phyloP scores from a whole-genome alignment of 2,797 vertebrate genomes.

The Arremon brunneinucha region DNA sequence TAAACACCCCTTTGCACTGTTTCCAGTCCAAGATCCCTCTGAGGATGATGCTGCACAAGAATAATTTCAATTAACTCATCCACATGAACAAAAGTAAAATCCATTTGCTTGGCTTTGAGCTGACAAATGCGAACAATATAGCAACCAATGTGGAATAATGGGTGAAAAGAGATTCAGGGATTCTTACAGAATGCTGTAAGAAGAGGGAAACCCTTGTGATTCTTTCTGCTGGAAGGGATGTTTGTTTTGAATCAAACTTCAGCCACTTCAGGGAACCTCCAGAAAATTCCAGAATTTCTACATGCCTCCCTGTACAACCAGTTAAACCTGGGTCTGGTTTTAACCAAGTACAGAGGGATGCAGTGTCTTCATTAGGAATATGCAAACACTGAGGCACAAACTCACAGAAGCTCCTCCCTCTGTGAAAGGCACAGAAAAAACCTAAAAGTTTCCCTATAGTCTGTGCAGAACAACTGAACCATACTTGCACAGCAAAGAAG shows the following conservation, averaged over 20 bases:
- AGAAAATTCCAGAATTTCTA: background rate
- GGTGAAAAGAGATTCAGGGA: background rate
- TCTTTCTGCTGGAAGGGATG: background rate
- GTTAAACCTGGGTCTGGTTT: background rate
- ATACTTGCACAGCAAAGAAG: background rate
- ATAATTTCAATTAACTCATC: background rate
- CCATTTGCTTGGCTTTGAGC: background rate
- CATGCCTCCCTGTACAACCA: background rate
- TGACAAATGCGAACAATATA: background rate
- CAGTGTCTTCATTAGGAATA: background rate
- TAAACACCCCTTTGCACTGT: background rate
- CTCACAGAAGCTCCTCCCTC: background rate
- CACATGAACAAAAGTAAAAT: background rate
- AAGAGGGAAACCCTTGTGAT: background rate
- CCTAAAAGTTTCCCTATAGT: background rate
- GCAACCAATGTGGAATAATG: background rate
- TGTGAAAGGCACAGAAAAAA: background rate
- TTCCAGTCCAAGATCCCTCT: background rate
- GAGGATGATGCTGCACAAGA: background rate
- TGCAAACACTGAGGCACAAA: background rate
- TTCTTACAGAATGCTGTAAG: background rate
- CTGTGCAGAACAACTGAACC: background rate
- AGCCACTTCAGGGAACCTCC: background rate
- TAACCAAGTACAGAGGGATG: background rate
- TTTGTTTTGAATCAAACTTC: background rate